phyloP scores from a whole-genome alignment of 2,888 invertebrate species.

The Seira sanloemensis region DNA sequence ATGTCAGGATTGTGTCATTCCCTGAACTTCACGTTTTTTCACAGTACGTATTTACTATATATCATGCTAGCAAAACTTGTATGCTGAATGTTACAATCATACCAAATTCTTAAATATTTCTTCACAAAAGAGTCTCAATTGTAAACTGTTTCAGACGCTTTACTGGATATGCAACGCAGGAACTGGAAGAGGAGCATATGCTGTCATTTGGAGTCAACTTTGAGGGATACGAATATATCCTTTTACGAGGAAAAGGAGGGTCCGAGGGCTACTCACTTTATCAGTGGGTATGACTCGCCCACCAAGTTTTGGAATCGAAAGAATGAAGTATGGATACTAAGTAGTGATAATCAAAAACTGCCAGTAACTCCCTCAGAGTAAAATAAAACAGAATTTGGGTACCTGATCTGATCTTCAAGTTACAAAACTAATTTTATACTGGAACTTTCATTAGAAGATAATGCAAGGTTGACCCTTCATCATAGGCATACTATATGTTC shows the following conservation, averaged over 20 bases:
- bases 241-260: conserved; percentile 68
- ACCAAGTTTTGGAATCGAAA: conserved; percentile 73
- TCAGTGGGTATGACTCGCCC: conserved; percentile 73
- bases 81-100: background rate
- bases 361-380: conserved; percentile 16
- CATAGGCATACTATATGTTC: too few species aligned
- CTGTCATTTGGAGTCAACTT: conserved; percentile 46
- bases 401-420: background rate
- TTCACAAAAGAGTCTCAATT: background rate
- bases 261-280: conserved; percentile 67
- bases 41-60: conserved; percentile 59
- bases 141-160: conserved; percentile 58
- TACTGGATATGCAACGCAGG: conserved; percentile 71
- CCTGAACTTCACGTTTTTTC: conserved; percentile 70
- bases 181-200: conserved; percentile 63
- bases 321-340: conserved; percentile 73
- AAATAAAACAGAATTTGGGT: too few species aligned
- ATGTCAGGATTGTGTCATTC: conserved; percentile 67
- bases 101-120: background rate
- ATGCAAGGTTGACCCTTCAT: conserved; percentile 3
- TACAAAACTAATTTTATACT: background rate
- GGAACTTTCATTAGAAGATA: background rate
- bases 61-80: background rate
- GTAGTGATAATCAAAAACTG: conserved; percentile 44
- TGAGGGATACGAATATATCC: conserved; percentile 58